Base-by-base conservation (phyloP, 2,797 vertebrate genomes). In the Aquila chrysaetos region DNA sequence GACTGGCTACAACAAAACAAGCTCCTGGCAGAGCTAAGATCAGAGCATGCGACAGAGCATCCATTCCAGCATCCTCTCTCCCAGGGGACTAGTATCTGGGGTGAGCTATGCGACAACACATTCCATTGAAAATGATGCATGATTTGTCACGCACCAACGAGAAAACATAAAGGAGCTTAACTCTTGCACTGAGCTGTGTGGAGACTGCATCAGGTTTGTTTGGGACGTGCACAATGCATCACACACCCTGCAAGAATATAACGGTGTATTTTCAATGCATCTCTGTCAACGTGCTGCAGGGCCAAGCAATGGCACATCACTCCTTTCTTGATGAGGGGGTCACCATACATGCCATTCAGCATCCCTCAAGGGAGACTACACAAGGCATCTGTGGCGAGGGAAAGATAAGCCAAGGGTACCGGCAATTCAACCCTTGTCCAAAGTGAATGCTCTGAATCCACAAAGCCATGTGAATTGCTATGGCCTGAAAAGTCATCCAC, bases 351-450 rank as follows among this genome's bases (percentile, higher is more conserved):
- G 8, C 8, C 9, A 17, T 6, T 30, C n/a, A 30, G 43, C 49
- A 41, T 7, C 39, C 37, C 31, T 7, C 27, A 13, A 14, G 30
- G 59, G 35, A 60, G 57, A 7, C 35, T 4, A 30, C 0, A 0
- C 31, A 37, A 0, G 0, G 22, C 1, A 0, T 8, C 67, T 11
- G 14, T 13, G 25, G 39, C 4, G 12, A 65, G 33, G 27, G 57
- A 37, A 57, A 41, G 51, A 69, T 9, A 69, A 79, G 61, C 43
- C 37, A 44, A 8, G 1, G 16, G 17, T 18, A 37, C 57, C 64
- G 75, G 79, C 46, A 60, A n/a, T 28, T 37, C 85, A 88, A 68
- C 60, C 41, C 30, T 44, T 2, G 4, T 27, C 27, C 69, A 84
- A 78, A 84, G 35, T 2, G 1, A 65, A 85, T 14, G 44, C 75